Conservation (phyloP, 2,888 invertebrate species). For the Tipula lateralis region DNA sequence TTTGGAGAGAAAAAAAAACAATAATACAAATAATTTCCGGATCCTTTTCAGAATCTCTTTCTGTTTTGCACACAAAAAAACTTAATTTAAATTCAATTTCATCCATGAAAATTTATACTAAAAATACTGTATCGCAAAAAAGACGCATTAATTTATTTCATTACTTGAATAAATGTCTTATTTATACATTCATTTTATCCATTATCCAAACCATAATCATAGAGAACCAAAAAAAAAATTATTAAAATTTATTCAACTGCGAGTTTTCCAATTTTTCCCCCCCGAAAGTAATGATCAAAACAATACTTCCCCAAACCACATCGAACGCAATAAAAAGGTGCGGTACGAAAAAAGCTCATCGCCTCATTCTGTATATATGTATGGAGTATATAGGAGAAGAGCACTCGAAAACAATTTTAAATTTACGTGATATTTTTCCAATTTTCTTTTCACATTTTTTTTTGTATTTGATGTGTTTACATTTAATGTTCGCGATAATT, state of each 20-base stretch:
- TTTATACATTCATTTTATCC: conserved; percentile 9
- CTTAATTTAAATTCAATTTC: neutral
- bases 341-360: neutral
- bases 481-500: conserved; percentile 24
- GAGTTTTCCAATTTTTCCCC: neutral
- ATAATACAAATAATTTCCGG: neutral
- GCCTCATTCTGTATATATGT: neutral
- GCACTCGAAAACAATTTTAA: neutral
- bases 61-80: neutral
- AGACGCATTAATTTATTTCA: neutral
- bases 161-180: conserved; percentile 24
- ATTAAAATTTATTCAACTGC: conserved; percentile 15
- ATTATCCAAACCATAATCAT: conserved; percentile 24
- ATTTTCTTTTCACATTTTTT: neutral
- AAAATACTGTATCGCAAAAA: neutral
- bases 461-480: neutral
- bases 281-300: neutral
- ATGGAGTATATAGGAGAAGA: neutral
- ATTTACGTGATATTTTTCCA: conserved; percentile 19
- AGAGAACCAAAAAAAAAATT: neutral
- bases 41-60: neutral
- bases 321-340: neutral
- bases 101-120: neutral
- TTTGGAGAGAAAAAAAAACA: neutral
- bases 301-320: conserved; percentile 7